Evolutionary conservation across 1,140 invertebrate genomes (phyloP).

Genomic region (Drosophila sturtevanti): DNA sequence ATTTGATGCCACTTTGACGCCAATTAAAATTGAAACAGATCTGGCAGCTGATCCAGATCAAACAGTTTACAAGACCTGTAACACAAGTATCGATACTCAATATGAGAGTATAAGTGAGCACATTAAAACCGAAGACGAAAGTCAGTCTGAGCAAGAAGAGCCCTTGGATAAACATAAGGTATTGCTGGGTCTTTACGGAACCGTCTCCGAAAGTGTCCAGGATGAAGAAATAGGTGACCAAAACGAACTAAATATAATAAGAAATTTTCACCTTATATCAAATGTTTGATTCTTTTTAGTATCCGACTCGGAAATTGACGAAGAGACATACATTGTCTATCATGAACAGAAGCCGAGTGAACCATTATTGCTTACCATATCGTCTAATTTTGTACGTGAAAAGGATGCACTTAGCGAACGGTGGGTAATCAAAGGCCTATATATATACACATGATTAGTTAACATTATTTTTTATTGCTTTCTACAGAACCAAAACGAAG

Average conservation of each 20-base stretch:
- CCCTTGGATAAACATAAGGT: conserved; percentile 51
- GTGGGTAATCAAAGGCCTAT: no score
- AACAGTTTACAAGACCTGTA: conserved; percentile 62
- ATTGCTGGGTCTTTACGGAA: conserved; percentile 54
- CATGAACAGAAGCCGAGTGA: conserved; percentile 57
- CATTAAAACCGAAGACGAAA: neutral
- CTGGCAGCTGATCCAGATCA: conserved; percentile 6
- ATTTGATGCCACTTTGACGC: conserved; percentile 39
- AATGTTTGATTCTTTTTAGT: conserved; percentile 31
- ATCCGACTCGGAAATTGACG: conserved; percentile 76
- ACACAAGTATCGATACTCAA: conserved; percentile 40
- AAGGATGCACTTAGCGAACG: conserved; percentile 74
- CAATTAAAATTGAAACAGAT: conserved; percentile 31
- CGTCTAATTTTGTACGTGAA: conserved; percentile 77
- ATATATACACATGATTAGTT: neutral
- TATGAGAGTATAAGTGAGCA: conserved; percentile 42
- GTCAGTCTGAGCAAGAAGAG: neutral
- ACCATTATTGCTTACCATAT: conserved; percentile 75
- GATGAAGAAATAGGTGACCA: conserved; percentile 52
- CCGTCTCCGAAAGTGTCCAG: neutral
- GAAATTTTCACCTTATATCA: neutral
- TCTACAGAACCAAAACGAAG: conserved; percentile 83
- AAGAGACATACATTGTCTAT: conserved; percentile 73
- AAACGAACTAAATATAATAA: neutral
- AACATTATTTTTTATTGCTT: conserved; percentile 1